Conservation (phyloP, 1,140 invertebrate species). For the Myzus persicae region DNA sequence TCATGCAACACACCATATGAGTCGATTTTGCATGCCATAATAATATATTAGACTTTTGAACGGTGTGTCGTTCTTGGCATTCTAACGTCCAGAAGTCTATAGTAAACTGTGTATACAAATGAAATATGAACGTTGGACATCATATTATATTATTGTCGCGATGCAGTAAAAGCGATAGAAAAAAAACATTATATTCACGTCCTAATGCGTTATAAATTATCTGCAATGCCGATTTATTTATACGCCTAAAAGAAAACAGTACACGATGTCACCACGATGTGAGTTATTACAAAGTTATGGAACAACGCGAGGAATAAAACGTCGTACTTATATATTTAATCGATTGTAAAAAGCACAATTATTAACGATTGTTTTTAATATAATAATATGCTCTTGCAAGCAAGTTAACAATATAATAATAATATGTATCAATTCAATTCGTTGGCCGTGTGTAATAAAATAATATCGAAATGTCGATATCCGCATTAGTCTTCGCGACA, state of each 20-base stretch:
- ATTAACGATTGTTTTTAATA: neutral
- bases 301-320: neutral
- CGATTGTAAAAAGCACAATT: slow-evolving; percentile 4
- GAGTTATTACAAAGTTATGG: slow-evolving; percentile 30
- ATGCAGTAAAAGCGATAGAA: neutral
- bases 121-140: neutral
- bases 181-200: slow-evolving; percentile 6
- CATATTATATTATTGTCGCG: neutral
- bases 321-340: neutral
- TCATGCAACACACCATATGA: neutral
- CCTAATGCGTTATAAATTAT: slow-evolving; percentile 34
- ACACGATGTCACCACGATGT: neutral
- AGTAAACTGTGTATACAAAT: neutral
- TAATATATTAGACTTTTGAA: neutral
- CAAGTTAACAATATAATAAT: neutral
- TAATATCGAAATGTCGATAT: neutral
- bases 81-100: neutral
- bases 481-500: too few relatives aligned
- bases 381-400: neutral
- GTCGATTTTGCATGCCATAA: neutral
- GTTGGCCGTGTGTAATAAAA: neutral
- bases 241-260: neutral
- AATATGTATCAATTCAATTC: neutral
- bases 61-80: neutral
- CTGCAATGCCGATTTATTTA: slow-evolving; percentile 6